Base-by-base conservation (phyloP, 1,140 invertebrate species). In the Rhynchophorus ferrugineus region DNA sequence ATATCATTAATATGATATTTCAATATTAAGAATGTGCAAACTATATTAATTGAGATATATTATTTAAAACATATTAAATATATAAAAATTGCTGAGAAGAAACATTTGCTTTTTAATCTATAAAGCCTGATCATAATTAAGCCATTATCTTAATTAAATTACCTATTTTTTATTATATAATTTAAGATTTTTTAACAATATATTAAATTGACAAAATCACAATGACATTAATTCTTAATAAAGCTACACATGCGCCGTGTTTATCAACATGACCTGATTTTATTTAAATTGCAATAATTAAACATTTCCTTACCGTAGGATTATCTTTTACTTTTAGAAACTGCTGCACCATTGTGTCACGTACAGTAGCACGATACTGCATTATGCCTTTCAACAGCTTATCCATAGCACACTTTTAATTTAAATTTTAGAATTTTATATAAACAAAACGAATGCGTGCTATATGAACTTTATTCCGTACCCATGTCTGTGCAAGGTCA, bases 351-450 rank as follows among this genome's bases (percentile, higher is more conserved):
- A 95, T 91, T 66, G 78, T 82, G 54, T 83, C 79, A 56, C 85
- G 78, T 50, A 87, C 83, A 29, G 85, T 83, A 44, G 84, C 76
- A 39, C 89, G 77, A 71, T 93, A 95, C 66, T 82, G 80, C 82
- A 93, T 90, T 44, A 95, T 86, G 22, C 91, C 91, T 69, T 83
- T 79, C 41, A 94, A 73, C 67, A 95, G 87, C 69, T 83, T 80
- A 63, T 92, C 87, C 87, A 93, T 91, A 36, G 18, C 22, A 13
- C 24, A 11, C 24, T 14, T 42, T 18, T 24, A 22, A 34, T 34
- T 53, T 33, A 8, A 5, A n/a, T 38, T 29, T 21, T 43, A 36
- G 39, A 36, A 42, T 47, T 47, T 21, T n/a, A 29, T 18, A 20
- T 47, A 11, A 22, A 21, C n/a, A 47, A 35, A 37, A 38, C 22